Conservation (phyloP, 2,888 invertebrate genomes). For the Dryocosmus kuriphilus region DNA sequence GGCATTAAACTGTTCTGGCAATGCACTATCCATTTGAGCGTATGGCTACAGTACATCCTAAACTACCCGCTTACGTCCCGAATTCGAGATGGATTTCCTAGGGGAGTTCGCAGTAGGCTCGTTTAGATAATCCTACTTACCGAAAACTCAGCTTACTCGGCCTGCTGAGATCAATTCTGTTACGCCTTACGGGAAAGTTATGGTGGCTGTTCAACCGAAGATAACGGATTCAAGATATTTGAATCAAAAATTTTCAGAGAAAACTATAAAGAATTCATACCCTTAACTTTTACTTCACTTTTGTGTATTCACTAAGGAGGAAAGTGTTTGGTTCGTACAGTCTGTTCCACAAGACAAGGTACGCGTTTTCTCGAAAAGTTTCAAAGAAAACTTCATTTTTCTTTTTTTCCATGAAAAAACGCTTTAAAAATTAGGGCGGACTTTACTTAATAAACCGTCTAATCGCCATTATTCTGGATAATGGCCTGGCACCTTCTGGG, state of each 20-base stretch:
- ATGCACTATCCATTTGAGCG: constrained; percentile 21
- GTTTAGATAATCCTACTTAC: constrained; percentile 45
- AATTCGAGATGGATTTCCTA: constrained; percentile 39
- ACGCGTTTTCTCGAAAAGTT: too few relatives aligned
- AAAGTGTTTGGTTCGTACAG: too few relatives aligned
- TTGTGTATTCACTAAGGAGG: background rate
- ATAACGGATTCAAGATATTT: constrained; percentile 27
- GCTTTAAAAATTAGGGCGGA: too few relatives aligned
- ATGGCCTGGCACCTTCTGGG: too few relatives aligned
- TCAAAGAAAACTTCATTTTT: too few relatives aligned
- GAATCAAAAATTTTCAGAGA: background rate
- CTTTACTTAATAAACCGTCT: too few relatives aligned
- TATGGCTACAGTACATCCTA: background rate
- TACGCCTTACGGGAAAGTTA: constrained; percentile 19
- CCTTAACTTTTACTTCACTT: background rate
- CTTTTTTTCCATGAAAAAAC: too few relatives aligned
- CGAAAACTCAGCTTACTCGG: constrained; percentile 39
- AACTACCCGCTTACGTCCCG: background rate
- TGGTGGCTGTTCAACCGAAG: constrained; percentile 29
- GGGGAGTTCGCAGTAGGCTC: constrained; percentile 41
- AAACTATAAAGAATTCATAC: constrained; percentile 4
- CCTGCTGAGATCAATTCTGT: constrained; percentile 9
- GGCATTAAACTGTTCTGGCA: constrained; percentile 45
- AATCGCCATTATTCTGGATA: too few relatives aligned
- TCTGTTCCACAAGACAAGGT: too few relatives aligned